These are phyloP conservation scores for Drosophila mojavensis DNA, from an alignment of 1,140 invertebrate species.

Conservation along the genomic window DNA sequence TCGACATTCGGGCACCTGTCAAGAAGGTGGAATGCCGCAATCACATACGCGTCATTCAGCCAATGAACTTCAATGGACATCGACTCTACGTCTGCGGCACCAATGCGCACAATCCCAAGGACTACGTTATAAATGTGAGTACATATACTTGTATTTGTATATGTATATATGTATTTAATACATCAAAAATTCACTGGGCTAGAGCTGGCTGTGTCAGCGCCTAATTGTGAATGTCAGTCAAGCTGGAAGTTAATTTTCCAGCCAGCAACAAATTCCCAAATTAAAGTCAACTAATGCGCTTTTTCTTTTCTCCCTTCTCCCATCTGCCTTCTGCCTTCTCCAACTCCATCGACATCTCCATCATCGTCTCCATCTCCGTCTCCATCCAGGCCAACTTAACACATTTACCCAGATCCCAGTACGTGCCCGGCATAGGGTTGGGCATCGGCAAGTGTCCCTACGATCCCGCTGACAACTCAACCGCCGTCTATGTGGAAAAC, in stretches of 20 bases:
- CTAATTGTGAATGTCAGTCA: conserved; percentile 67
- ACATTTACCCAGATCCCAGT: conserved; percentile 89
- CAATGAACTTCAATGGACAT: conserved; percentile 89
- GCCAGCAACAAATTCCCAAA: conserved; percentile 48
- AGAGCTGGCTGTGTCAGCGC: conserved; percentile 40
- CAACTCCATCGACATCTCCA: neutral
- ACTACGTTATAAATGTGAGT: conserved; percentile 93
- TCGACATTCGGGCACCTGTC: conserved; percentile 47
- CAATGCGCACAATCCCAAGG: conserved; percentile 93
- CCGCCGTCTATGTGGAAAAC: conserved; percentile 93
- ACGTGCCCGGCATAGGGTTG: conserved; percentile 91
- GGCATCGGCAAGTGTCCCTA: conserved; percentile 95
- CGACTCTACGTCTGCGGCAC: conserved; percentile 93
- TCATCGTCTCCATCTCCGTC: neutral
- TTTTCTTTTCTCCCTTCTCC: conserved; percentile 26
- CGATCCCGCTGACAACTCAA: conserved; percentile 94
- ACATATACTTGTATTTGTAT: neutral
- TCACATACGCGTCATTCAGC: conserved; percentile 93
- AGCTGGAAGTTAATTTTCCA: conserved; percentile 58
- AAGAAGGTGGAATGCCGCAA: conserved; percentile 93
- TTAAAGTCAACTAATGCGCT: conserved; percentile 78
- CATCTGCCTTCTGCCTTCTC: neutral
- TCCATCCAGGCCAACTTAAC: conserved; percentile 87
- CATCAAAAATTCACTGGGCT: neutral
- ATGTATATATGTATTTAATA: neutral